Evolutionary conservation across 53 echinoderm and acorn worm genomes (phyloP).

Genomic region (Astropecten irregularis): DNA sequence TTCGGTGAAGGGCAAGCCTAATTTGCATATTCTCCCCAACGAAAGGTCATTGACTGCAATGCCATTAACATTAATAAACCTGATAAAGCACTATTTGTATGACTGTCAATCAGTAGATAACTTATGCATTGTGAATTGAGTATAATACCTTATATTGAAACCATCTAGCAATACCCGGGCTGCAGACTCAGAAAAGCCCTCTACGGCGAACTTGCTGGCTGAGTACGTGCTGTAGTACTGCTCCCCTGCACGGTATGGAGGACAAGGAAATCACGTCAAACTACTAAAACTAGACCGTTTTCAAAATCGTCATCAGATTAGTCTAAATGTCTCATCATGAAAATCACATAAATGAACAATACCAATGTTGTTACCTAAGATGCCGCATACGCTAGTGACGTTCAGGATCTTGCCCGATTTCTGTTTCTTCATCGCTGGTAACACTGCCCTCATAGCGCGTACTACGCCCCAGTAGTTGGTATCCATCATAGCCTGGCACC

Average conservation of each 20-base stretch:
- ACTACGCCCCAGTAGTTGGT: constrained; percentile 46
- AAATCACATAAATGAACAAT: too few relatives aligned
- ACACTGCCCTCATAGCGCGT: constrained; percentile 17
- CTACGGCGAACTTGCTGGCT: constrained; percentile 36
- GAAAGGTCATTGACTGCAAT: background rate
- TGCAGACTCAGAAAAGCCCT: constrained; percentile 23
- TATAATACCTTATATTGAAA: constrained; percentile 22
- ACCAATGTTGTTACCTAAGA: background rate
- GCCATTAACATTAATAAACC: background rate
- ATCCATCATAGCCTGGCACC: constrained; percentile 10
- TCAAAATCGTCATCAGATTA: background rate
- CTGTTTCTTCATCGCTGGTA: constrained; percentile 53
- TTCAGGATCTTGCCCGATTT: constrained; percentile 39
- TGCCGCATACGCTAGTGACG: constrained; percentile 5
- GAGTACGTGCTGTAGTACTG: constrained; percentile 3
- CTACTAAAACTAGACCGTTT: background rate
- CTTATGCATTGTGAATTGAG: background rate
- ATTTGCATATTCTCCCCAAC: too few relatives aligned
- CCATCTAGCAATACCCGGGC: constrained; percentile 11
- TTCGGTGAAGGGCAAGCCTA: too few relatives aligned
- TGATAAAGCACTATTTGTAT: background rate
- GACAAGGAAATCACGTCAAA: background rate
- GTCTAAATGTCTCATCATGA: too few relatives aligned
- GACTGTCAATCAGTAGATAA: background rate
- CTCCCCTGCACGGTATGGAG: background rate